These are phyloP conservation scores for Sebastes hubbsi DNA, from an alignment of 2,797 vertebrate genomes.

Conservation along the genomic window DNA sequence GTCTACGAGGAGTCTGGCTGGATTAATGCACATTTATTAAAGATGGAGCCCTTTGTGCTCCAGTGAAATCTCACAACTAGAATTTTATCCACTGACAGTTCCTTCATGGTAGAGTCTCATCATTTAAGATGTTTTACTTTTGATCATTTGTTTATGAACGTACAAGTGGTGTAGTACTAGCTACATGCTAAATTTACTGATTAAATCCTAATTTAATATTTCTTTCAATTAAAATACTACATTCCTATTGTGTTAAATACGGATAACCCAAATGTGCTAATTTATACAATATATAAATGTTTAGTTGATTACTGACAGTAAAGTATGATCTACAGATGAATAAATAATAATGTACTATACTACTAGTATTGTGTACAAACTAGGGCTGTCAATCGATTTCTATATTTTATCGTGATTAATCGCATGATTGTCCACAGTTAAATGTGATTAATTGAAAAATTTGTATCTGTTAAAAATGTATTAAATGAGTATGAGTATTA, in stretches of 20 bases:
- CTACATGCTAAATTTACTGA: not conserved
- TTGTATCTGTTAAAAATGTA: too few relatives aligned
- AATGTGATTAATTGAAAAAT: too few relatives aligned
- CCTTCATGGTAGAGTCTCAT: not conserved
- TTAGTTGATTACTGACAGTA: not conserved
- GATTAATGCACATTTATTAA: constrained; percentile 16
- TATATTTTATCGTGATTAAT: too few relatives aligned
- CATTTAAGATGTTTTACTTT: not conserved
- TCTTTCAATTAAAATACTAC: not conserved
- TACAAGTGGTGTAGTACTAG: not conserved
- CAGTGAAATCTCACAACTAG: not conserved
- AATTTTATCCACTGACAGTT: not conserved
- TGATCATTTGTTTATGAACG: not conserved
- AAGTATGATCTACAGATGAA: not conserved
- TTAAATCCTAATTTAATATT: not conserved
- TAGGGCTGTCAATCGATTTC: not conserved
- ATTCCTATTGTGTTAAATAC: not conserved
- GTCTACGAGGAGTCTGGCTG: not conserved
- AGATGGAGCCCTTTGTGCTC: not conserved
- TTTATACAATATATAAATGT: not conserved
- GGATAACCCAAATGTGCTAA: not conserved
- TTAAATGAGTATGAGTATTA: too few relatives aligned
- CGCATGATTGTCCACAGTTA: too few relatives aligned
- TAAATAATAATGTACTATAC: not conserved
- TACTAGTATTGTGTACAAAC: not conserved